Conservation (phyloP, 2,888 invertebrate genomes). For the Cataglyphis cursor region DNA sequence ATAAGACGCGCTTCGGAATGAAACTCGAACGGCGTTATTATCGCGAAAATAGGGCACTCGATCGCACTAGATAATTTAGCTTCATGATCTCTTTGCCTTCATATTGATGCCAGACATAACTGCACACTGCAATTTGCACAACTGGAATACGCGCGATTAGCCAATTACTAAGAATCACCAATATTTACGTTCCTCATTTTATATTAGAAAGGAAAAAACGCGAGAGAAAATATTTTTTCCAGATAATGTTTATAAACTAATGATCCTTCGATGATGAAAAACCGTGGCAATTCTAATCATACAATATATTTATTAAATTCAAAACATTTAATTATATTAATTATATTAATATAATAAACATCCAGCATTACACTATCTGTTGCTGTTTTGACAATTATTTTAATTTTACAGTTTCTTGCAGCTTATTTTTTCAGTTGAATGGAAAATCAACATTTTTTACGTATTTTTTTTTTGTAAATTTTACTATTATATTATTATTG, state of each 20-base stretch:
- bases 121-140: neutral
- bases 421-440: neutral
- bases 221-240: neutral
- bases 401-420: neutral
- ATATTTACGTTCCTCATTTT: neutral
- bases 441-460: neutral
- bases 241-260: neutral
- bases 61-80: neutral
- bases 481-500: neutral
- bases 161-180: neutral
- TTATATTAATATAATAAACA: constrained; percentile 9
- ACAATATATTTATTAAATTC: neutral
- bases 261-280: neutral
- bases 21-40: constrained; percentile 19
- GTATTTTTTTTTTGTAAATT: neutral
- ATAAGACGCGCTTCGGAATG: neutral
- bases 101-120: neutral
- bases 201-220: neutral
- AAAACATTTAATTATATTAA: neutral
- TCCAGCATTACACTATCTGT: neutral
- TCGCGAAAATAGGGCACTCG: constrained; percentile 30
- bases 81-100: constrained; percentile 11
- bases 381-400: neutral
- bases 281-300: neutral
- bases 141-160: constrained; percentile 8